phyloP scores from a whole-genome alignment of 2,888 invertebrate species.

The Cancer borealis region DNA sequence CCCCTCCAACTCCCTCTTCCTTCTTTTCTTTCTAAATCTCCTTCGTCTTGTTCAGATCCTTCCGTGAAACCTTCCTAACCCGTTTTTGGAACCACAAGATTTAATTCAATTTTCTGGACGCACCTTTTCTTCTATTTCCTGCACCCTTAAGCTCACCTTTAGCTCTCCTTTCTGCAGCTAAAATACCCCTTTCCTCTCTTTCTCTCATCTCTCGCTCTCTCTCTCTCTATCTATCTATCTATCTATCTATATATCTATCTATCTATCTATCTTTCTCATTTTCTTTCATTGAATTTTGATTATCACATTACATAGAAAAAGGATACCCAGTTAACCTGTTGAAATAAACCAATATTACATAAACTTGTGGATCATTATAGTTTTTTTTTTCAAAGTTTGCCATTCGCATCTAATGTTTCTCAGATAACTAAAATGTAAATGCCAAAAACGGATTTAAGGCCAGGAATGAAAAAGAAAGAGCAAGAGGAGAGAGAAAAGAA shows the following conservation, averaged over 20 bases:
- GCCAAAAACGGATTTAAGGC: not conserved
- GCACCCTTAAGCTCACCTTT: not conserved
- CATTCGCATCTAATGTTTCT: not conserved
- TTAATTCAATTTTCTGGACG: constrained; percentile 22
- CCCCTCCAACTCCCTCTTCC: too few relatives aligned
- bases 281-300: not conserved
- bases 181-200: not conserved
- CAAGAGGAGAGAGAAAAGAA: not conserved
- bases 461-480: not conserved
- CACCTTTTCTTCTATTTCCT: constrained; percentile 8
- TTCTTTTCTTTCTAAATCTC: constrained; percentile 3
- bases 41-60: constrained; percentile 14
- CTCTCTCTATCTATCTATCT: not conserved
- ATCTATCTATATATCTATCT: not conserved
- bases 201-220: too few relatives aligned
- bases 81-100: constrained; percentile 13
- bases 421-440: not conserved
- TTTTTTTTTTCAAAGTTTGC: not conserved
- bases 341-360: not conserved
- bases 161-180: not conserved
- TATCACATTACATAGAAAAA: not conserved
- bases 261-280: not conserved
- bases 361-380: not conserved
- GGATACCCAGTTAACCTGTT: not conserved
- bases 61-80: not conserved